phyloP scores from a whole-genome alignment of 2,888 invertebrate species.

The Trichogramma evanescens region DNA sequence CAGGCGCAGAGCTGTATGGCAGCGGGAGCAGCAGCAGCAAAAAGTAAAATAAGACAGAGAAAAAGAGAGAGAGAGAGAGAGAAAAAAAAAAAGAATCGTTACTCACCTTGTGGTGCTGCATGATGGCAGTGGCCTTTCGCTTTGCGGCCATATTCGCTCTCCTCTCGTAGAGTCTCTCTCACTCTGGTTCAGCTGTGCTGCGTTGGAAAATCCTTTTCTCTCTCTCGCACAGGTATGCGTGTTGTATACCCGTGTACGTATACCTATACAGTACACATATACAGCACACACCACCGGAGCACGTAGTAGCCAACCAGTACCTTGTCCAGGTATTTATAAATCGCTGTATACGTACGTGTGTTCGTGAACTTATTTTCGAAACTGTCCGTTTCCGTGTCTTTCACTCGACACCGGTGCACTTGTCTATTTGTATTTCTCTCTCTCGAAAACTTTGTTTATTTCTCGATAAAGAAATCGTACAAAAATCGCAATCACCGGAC shows the following conservation, averaged over 20 bases:
- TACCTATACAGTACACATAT: neutral
- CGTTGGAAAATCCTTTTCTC: conserved; percentile 27
- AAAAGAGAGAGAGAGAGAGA: neutral
- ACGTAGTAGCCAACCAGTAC: too few relatives aligned
- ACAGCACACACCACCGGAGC: too few relatives aligned
- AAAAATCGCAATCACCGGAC: too few relatives aligned
- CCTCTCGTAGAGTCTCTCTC: conserved; percentile 25
- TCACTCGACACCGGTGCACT: too few relatives aligned
- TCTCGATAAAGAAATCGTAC: too few relatives aligned
- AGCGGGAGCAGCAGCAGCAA: neutral
- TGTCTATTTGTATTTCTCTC: too few relatives aligned
- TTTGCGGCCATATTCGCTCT: conserved; percentile 60
- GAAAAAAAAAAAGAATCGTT: conserved; percentile 23
- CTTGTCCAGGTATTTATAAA: too few relatives aligned
- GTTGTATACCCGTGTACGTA: too few relatives aligned
- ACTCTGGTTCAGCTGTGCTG: conserved; percentile 6
- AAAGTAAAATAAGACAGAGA: neutral
- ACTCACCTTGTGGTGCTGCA: conserved; percentile 57
- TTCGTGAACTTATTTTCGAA: too few relatives aligned
- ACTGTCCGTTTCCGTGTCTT: too few relatives aligned
- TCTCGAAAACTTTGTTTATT: too few relatives aligned
- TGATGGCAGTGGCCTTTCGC: conserved; percentile 67
- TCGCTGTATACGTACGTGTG: too few relatives aligned
- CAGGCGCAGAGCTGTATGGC: neutral
- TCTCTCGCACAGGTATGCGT: conserved; percentile 1